Conservation (phyloP, 2,888 invertebrate species). For the Melieria picta region DNA sequence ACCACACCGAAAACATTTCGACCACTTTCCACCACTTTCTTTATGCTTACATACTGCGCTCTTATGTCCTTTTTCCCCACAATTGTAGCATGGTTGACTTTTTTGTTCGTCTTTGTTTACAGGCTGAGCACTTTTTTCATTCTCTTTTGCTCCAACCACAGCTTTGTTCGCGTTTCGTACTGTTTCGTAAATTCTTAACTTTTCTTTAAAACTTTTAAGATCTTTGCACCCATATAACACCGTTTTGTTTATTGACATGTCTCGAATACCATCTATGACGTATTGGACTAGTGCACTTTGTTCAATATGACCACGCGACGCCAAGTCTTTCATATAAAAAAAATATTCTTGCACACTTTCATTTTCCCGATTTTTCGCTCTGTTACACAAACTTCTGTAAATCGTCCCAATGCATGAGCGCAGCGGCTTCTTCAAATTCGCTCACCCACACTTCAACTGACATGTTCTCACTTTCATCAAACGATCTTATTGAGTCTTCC, state of each 20-base stretch:
- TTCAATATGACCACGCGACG: conserved; percentile 54
- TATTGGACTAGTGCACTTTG: conserved; percentile 57
- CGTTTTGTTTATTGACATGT: conserved; percentile 38
- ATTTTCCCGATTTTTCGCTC: conserved; percentile 50
- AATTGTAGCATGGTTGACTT: conserved; percentile 28
- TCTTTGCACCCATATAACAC: conserved; percentile 16
- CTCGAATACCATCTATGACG: conserved; percentile 59
- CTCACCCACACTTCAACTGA: conserved; percentile 8
- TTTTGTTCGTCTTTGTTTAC: too few species aligned
- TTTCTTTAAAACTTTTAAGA: conserved; percentile 39
- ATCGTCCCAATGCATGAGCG: conserved; percentile 19
- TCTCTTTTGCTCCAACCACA: background rate
- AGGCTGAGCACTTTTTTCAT: too few species aligned
- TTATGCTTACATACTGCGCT: conserved; percentile 32
- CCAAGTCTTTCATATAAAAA: conserved; percentile 59
- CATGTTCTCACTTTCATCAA: conserved; percentile 14
- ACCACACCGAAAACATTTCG: conserved; percentile 38
- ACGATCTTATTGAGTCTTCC: conserved; percentile 10
- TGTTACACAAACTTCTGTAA: conserved; percentile 29
- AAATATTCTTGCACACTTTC: conserved; percentile 60
- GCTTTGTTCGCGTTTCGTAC: conserved; percentile 19
- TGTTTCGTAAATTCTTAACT: conserved; percentile 36
- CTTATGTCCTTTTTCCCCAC: conserved; percentile 37
- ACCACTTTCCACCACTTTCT: conserved; percentile 26
- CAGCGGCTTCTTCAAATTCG: conserved; percentile 15